These are phyloP conservation scores for Phlogophora meticulosa DNA, from an alignment of 2,888 invertebrate species.

Conservation along the genomic window DNA sequence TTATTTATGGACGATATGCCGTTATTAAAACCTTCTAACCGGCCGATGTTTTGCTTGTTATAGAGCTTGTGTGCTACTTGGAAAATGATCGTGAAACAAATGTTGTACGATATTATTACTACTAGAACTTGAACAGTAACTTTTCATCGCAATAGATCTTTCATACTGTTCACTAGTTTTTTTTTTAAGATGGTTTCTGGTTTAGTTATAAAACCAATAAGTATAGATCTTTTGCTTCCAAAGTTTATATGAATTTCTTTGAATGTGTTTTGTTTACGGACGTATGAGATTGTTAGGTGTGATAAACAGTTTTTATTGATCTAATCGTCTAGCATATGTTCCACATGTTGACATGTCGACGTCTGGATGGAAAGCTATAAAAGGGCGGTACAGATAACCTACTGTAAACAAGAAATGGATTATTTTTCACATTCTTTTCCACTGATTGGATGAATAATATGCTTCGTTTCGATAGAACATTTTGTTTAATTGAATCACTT, in stretches of 20 bases:
- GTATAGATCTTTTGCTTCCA: too few relatives aligned
- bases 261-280: slow-evolving; percentile 51
- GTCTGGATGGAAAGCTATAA: slow-evolving; percentile 49
- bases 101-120: too few relatives aligned
- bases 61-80: too few relatives aligned
- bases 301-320: slow-evolving; percentile 73
- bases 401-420: slow-evolving; percentile 48
- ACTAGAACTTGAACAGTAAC: too few relatives aligned
- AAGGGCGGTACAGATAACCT: slow-evolving; percentile 40
- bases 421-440: slow-evolving; percentile 37
- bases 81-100: too few relatives aligned
- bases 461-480: neutral
- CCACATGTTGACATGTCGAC: slow-evolving; percentile 55
- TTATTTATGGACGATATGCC: too few relatives aligned
- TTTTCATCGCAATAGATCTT: too few relatives aligned
- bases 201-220: too few relatives aligned
- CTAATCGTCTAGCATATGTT: slow-evolving; percentile 63
- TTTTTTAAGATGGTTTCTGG: too few relatives aligned
- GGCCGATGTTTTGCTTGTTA: too few relatives aligned
- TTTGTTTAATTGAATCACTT: neutral
- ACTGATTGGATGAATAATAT: slow-evolving; percentile 11
- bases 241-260: neutral
- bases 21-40: too few relatives aligned
- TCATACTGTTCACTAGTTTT: too few relatives aligned
- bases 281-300: slow-evolving; percentile 30